Evolutionary conservation across 2,113 vertebrate genomes (phyloP), one percentile per base, ranked within the genome.

Genomic region (Rhinopomastus cyanomelas): DNA sequence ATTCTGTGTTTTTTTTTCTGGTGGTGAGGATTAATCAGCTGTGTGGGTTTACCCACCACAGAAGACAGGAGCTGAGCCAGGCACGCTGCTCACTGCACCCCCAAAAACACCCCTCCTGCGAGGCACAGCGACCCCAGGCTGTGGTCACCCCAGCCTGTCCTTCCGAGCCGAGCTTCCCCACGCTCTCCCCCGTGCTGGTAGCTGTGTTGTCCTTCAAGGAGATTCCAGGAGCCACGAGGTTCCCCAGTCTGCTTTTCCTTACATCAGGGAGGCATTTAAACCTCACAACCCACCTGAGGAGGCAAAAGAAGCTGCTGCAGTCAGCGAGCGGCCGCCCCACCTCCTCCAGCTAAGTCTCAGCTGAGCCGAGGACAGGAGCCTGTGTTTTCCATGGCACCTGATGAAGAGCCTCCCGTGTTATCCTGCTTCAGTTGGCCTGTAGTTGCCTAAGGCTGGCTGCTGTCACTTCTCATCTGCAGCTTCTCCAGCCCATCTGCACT

Each of bases 301-400:
- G 48, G 39, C 11, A 51, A 26, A 66, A 66, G 76, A 84, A 84
- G 81, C 39, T 53, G 75, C 25, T 76, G 77, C 9, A 88, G 81
- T 51, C 13, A 22, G 68, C 0, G 52, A 32, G 85, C 80, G 52
- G 88, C 93, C 48, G 85, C 91, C 87, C 74, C 84, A 92, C 94
- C 94, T 94, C 92, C 91, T 68, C 36, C 87, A 94, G 95, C 84
- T 81, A 87, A 68, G 94, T 65, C 87, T 92, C 61, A 76, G 86
- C 88, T 0, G 12, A 79, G 95, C 88, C 94, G 90, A 88, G 89
- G 94, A 90, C 90, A 95, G 92, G 56, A 93, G 88, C 86, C 66
- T 61, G 69, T 92, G 87, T 85, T 95, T 94, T 88, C 92, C 81
- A 32, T 61, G 90, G 94, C 95, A 96, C 95, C 95, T 95, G 95